Conservation (phyloP, 2,113 vertebrate genomes). For the Cynoglossus semilaevis region DNA sequence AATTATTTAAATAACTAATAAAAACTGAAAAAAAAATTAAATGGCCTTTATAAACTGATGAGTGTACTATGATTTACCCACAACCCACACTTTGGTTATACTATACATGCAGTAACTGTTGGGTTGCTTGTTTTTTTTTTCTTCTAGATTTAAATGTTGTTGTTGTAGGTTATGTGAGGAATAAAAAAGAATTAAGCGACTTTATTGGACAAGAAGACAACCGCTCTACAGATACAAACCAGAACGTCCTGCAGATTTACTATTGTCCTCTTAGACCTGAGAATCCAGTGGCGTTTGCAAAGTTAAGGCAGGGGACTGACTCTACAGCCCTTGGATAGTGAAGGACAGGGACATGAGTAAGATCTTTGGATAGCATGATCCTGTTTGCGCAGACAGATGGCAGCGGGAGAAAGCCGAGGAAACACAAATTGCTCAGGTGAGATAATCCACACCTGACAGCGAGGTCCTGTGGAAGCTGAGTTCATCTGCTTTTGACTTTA, state of each 20-base stretch:
- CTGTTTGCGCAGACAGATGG: slow-evolving; percentile 7
- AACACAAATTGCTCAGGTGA: slow-evolving; percentile 56
- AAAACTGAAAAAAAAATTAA: no score
- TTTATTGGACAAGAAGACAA: not conserved
- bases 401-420: slow-evolving; percentile 22
- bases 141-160: no score
- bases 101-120: no score
- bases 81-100: no score
- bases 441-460: slow-evolving; percentile 55
- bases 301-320: slow-evolving; percentile 15
- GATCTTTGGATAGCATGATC: slow-evolving; percentile 29
- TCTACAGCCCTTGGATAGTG: slow-evolving; percentile 17
- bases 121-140: no score
- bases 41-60: no score
- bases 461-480: slow-evolving; percentile 54
- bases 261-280: slow-evolving; percentile 4
- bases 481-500: slow-evolving; percentile 59
- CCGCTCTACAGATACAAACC: not conserved
- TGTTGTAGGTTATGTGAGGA: no score
- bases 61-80: no score
- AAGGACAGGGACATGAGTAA: slow-evolving; percentile 25
- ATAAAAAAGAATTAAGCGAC: not conserved
- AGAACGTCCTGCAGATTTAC: not conserved
- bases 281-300: slow-evolving; percentile 15
- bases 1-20: no score